Percentiles rank a stretch among this genome's conserved stretches.
phyloP scores from a whole-genome alignment of 2,888 invertebrate species.

The Pandemis cinnamomeana region DNA sequence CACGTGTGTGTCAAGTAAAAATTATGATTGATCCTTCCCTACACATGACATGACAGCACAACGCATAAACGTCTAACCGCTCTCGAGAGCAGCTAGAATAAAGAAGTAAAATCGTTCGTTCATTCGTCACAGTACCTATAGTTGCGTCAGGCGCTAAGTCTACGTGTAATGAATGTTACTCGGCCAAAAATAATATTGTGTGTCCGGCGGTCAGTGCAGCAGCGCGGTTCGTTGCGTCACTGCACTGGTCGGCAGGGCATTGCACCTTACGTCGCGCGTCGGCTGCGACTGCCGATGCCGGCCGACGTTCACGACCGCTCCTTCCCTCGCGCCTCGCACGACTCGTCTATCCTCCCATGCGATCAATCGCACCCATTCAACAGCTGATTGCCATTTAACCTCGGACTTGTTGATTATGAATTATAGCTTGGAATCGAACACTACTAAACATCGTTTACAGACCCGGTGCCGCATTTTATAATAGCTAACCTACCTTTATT shows the following conservation, averaged over 20 bases:
- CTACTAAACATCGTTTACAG: constrained; percentile 30
- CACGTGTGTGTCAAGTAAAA: constrained; percentile 54
- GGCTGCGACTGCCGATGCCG: constrained; percentile 43
- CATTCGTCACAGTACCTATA: constrained; percentile 61
- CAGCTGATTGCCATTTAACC: constrained; percentile 73
- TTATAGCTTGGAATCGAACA: constrained; percentile 30
- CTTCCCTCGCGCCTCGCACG: constrained; percentile 54
- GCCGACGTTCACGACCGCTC: constrained; percentile 48
- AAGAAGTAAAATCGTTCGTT: constrained; percentile 58
- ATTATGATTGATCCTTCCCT: constrained; percentile 56
- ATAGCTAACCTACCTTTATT: constrained; percentile 18
- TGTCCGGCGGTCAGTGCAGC: constrained; percentile 74
- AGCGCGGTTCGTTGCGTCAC: constrained; percentile 76
- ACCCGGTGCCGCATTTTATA: constrained; percentile 24
- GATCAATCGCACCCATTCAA: constrained; percentile 70
- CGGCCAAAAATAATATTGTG: constrained; percentile 72
- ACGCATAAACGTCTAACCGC: constrained; percentile 51
- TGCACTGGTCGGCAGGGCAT: constrained; percentile 76
- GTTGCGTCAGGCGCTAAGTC: constrained; percentile 49
- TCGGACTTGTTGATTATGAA: constrained; percentile 45
- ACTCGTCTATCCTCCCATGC: constrained; percentile 56
- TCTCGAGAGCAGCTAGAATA: constrained; percentile 53
- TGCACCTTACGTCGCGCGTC: constrained; percentile 70
- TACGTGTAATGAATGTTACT: constrained; percentile 75
- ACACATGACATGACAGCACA: constrained; percentile 47